Evolutionary conservation across 1,140 invertebrate genomes (phyloP), one percentile per base, ranked within the genome.

Genomic region (Aphis gossypii): DNA sequence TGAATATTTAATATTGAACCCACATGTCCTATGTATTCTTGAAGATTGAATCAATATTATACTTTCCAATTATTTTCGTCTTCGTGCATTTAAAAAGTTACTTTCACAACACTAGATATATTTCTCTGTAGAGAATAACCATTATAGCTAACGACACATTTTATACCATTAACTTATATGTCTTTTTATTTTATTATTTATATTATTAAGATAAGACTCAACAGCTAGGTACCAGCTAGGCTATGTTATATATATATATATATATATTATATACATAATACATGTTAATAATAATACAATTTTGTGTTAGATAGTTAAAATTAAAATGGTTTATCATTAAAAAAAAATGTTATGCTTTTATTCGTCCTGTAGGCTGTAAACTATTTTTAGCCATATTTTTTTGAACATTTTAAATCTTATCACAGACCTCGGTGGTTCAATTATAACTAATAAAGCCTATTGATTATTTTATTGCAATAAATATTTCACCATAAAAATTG

Each of bases 1-100:
- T 30, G 23, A 11, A 25, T 86, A 11, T 84, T 41, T 41, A 25
- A 84, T 25, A 84, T 84, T 38, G 21, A 84, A 84, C 83, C 25
- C 83, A 84, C 38, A 84, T 84, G 44, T 84, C 4, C 83, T 25
- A 21, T 9, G 38, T 84, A 44, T 84, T 84, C 83, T 44, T 11
- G 11, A 84, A 41, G 83, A 84, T 84, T 21, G 41, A 23, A 84
- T 84, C 35, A 9, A 84, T 41, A 68, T 38, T 25, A 86, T 46
- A 86, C 44, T 86, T 86, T 86, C 84, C 84, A 86, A 86, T 86
- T n/a, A 86, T 46, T 86, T 46, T 46, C 1, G 41, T 86, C 41
- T 86, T 86, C 2, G n/a, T 41, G 30, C 41, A 30, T 41, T 86
- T 44, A 44, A 76, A 76, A 86, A 86, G 25, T 44, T 46, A 86